phyloP scores from a whole-genome alignment of 2,113 vertebrate genomes.

The Bucco capensis region DNA sequence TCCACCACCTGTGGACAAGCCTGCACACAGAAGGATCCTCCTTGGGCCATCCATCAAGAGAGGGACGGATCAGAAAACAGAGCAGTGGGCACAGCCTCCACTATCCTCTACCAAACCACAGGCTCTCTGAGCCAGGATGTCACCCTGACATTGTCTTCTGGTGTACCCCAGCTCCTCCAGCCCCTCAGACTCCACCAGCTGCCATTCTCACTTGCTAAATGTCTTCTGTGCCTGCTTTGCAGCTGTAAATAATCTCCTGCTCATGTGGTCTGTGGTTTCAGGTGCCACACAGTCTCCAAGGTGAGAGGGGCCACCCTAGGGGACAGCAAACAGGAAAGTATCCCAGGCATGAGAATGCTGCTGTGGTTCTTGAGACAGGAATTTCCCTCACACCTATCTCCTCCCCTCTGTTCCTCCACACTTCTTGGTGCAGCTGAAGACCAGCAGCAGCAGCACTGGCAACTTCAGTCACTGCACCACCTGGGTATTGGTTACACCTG shows the following conservation, averaged over 20 bases:
- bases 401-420: constrained; percentile 48
- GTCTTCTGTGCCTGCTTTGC: too few relatives aligned
- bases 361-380: constrained; percentile 58
- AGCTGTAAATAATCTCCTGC: not conserved
- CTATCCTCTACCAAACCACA: not conserved
- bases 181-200: not conserved
- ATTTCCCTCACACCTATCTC: constrained; percentile 55
- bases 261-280: not conserved
- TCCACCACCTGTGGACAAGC: not conserved
- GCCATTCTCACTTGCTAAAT: not conserved
- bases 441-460: not conserved
- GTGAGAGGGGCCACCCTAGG: constrained; percentile 21
- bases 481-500: not conserved
- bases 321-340: constrained; percentile 65
- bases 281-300: constrained; percentile 22
- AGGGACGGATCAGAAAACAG: not conserved
- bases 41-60: not conserved
- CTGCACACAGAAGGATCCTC: not conserved
- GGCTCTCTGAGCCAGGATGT: not conserved
- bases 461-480: constrained; percentile 2
- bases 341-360: constrained; percentile 47
- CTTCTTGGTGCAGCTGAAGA: constrained; percentile 19
- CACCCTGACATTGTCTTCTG: not conserved
- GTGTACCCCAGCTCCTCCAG: not conserved
- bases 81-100: not conserved